Base-by-base conservation (phyloP, 2,888 invertebrate species). In the Notodonta dromedarius region DNA sequence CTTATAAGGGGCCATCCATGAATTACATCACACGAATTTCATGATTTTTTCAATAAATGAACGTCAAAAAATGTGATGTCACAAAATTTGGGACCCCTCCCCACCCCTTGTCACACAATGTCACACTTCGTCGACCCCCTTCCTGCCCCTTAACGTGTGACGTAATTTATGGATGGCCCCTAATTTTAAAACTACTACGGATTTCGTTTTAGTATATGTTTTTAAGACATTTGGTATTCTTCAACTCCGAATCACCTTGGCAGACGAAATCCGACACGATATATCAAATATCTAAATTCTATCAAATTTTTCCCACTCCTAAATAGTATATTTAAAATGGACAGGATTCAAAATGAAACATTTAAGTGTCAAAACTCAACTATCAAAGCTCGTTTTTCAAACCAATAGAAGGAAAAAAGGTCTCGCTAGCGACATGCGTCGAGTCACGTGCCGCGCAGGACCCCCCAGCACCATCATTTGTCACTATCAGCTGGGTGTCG, bases 381-480 rank as follows among this genome's bases (percentile, higher is more conserved):
- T 39, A 39, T 54, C n/a, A 54, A 39, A 54, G 8, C 4, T 53
- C 35, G 39, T n/a, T 39, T 39, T 54, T 54, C 6, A 14, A 39
- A 54, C n/a, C 54, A 3, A 54, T 54, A 53, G 2, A 63, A 62
- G 60, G 56, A 16, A 64, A 54, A 63, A 59, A 55, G 16, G 58
- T 52, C 50, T 50, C 57, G 57, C 14, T 46, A 42, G 65, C 66
- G 60, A 64, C 82, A 77, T 78, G 81, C 62, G 46, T 44, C 62
- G 32, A 70, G 84, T 84, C 84, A 85, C 86, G 84, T 79, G 79
- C 65, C 65, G 61, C 64, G 61, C 58, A 66, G 62, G 63, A 66
- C 67, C 66, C 69, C 74, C 70, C 71, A 63, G 62, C 62, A 62
- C 57, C 67, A 65, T 79, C 81, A 76, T 86, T 84, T 83, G 81